Evolutionary conservation across 1,140 invertebrate species (phyloP).

Genomic region (Drosophila virilis): DNA sequence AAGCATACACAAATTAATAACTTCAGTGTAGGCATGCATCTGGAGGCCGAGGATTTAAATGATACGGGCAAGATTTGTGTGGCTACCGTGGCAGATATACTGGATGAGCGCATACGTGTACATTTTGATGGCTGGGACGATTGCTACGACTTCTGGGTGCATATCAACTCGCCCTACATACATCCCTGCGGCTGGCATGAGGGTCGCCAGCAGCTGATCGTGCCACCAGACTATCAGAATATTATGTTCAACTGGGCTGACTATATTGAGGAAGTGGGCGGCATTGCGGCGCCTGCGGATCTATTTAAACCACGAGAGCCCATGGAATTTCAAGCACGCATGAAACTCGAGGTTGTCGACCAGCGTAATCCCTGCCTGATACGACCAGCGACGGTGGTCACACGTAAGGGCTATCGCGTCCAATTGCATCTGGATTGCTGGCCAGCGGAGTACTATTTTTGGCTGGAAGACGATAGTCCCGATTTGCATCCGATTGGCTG

Average conservation of each 20-base stretch:
- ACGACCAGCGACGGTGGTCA: slow-evolving; percentile 93
- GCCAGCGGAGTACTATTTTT: slow-evolving; percentile 93
- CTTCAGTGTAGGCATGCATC: slow-evolving; percentile 91
- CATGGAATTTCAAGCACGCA: slow-evolving; percentile 92
- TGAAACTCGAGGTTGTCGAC: slow-evolving; percentile 97
- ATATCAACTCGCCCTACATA: slow-evolving; percentile 95
- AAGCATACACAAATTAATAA: slow-evolving; percentile 47
- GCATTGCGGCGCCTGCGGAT: slow-evolving; percentile 90
- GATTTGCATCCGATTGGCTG: slow-evolving; percentile 97
- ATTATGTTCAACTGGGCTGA: slow-evolving; percentile 93
- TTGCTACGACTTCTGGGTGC: slow-evolving; percentile 97
- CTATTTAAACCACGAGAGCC: slow-evolving; percentile 92
- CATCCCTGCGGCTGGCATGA: slow-evolving; percentile 97
- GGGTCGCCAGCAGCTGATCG: slow-evolving; percentile 91
- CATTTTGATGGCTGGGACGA: slow-evolving; percentile 98
- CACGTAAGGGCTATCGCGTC: slow-evolving; percentile 91
- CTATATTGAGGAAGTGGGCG: slow-evolving; percentile 90
- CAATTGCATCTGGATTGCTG: slow-evolving; percentile 96
- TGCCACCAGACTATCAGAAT: slow-evolving; percentile 89
- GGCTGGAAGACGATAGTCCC: slow-evolving; percentile 95
- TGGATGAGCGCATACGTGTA: slow-evolving; percentile 93
- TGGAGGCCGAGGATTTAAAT: slow-evolving; percentile 97
- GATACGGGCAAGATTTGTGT: slow-evolving; percentile 94
- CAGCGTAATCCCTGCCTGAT: slow-evolving; percentile 90
- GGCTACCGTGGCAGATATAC: slow-evolving; percentile 93